Percentiles rank a stretch among this genome's conserved stretches.
Evolutionary conservation across 2,888 invertebrate genomes (phyloP).

Genomic region (Schrankia costaestrigalis): DNA sequence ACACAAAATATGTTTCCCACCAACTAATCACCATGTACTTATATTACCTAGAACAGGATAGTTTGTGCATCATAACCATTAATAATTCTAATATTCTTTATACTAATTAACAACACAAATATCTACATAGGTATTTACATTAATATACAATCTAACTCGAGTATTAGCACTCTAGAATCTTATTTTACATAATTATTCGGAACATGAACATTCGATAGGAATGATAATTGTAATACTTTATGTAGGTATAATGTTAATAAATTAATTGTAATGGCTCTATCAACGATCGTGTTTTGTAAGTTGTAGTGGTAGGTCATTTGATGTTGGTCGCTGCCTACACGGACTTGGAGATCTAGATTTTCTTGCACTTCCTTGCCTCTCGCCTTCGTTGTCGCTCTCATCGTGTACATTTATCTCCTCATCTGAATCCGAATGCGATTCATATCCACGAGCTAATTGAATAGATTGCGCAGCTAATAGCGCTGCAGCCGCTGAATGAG

Average conservation of each 20-base stretch:
- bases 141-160: conserved; percentile 64
- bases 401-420: conserved; percentile 94
- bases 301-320: conserved; percentile 83
- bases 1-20: conserved; percentile 5
- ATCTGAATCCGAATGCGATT: conserved; percentile 83
- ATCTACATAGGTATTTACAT: conserved; percentile 66
- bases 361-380: conserved; percentile 66
- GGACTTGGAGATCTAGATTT: conserved; percentile 74
- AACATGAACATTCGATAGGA: conserved; percentile 61
- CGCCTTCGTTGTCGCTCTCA: conserved; percentile 83
- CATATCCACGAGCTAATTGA: conserved; percentile 70
- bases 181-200: conserved; percentile 65
- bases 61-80: conserved; percentile 62
- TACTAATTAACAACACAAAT: conserved; percentile 61
- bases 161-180: conserved; percentile 58
- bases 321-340: conserved; percentile 49
- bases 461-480: conserved; percentile 75
- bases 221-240: conserved; percentile 59
- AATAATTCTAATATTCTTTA: conserved; percentile 47
- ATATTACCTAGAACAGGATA: conserved; percentile 31
- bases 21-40: conserved; percentile 16
- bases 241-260: conserved; percentile 49
- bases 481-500: conserved; percentile 83
- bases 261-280: conserved; percentile 46
- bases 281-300: conserved; percentile 87